A percentile compares a stretch with the other conserved stretches of the same genome.
phyloP scores from a whole-genome alignment of 2,113 vertebrate species.

The Gavia stellata region DNA sequence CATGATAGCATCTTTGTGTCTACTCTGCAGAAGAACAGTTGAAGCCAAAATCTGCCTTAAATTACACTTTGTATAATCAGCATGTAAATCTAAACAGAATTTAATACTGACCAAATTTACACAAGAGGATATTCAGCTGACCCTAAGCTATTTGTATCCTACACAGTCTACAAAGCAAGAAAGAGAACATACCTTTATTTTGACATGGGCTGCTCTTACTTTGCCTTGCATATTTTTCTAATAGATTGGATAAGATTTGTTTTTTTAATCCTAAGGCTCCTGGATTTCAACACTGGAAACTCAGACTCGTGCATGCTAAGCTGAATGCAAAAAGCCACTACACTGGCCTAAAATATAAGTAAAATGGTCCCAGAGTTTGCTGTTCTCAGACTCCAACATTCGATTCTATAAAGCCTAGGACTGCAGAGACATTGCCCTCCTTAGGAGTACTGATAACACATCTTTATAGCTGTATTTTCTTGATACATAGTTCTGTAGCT shows the following conservation, averaged over 20 bases:
- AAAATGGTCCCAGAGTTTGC: not conserved
- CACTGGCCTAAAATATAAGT: not conserved
- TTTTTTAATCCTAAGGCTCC: not conserved
- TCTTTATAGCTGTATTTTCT: not conserved
- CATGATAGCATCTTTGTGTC: not conserved
- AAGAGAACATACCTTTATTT: not conserved
- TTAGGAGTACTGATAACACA: not conserved
- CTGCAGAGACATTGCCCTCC: not conserved
- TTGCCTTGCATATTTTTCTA: not conserved
- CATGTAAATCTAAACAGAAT: not conserved
- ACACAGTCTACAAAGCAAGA: not conserved
- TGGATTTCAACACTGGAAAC: not conserved
- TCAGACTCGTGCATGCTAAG: rapidly evolving
- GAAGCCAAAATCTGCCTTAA: not conserved
- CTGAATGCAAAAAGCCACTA: not conserved
- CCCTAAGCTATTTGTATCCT: not conserved
- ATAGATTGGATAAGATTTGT: not conserved
- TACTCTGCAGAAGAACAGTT: not conserved
- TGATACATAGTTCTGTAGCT: not conserved
- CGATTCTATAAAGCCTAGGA: not conserved
- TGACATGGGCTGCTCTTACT: not conserved
- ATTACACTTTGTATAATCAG: not conserved
- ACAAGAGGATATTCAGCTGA: not conserved
- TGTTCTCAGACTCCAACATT: not conserved
- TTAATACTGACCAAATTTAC: not conserved